Evolutionary conservation across 2,888 invertebrate species (phyloP), one percentile per base, ranked within the genome.

Genomic region (Chouioia cunea): DNA sequence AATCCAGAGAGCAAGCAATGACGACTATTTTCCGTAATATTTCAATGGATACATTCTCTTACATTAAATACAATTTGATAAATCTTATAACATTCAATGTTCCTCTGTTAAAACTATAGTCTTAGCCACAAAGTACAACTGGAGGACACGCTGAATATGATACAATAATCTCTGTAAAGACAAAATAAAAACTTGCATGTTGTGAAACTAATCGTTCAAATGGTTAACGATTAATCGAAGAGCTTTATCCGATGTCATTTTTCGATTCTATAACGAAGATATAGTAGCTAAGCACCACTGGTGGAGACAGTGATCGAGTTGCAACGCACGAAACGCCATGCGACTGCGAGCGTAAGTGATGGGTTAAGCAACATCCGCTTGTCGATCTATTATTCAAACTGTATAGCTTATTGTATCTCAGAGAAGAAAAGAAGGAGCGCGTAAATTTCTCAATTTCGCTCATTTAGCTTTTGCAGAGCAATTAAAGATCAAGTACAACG

Each of bases 401-500:
- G 6, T 27, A 27, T 6, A n/a, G 53, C n/a, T n/a, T n/a, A n/a
- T n/a, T 53, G 20, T 16, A 16, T 16, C 2, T 18, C 18, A 10
- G n/a, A 10, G 59, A 60, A 48, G 44, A 43, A 52, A 65, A 22
- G 64, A 27, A 6, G 3, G 44, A 15, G 23, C 18, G 63, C 57
- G 59, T 65, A 70, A 70, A 70, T 70, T 70, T 59, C 20, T 27
- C 53, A 65, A 65, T 70, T 59, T 64, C 27, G 70, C 70, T 65
- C 58, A 47, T 46, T 65, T 64, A 70, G 64, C 70, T 54, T 68
- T 52, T 10, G 12, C 27, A 36, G 47, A 20, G 44, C 57, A 58
- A 57, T 65, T 65, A 48, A 58, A 65, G 50, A 65, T 56, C 50
- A 23, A 36, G 16, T 46, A 15, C 44, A n/a, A 18, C 18, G 20